Evolutionary conservation across 2,113 vertebrate genomes (phyloP), one percentile per base, ranked within the genome.

Genomic region (Hiodon tergisus): DNA sequence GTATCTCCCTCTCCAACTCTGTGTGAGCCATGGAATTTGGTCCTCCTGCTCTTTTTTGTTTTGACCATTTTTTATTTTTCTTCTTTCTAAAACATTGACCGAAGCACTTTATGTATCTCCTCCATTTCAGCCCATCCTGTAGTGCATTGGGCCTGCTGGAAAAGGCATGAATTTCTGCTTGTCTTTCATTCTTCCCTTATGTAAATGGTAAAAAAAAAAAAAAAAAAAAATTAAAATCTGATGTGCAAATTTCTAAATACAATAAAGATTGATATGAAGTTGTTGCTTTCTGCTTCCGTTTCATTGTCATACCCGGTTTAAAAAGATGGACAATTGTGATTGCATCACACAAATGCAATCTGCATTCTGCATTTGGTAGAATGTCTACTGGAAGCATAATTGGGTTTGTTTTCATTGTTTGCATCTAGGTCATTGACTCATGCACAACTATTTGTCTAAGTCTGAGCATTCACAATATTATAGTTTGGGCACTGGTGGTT

Each of bases 191-290:
- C 67, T 72, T 47, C 72, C 81, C 81, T 71, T 81, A 84, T 88
- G 86, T 88, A 86, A 88, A 88, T 88, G 87, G 81, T 86, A 61
- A 82, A 82, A 85, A 85, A 85, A 79, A 78, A 82, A 85, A 85
- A 85, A 79, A 78, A 31, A 0, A 31, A 31, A 31, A 31, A 31
- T 31, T 31, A 89, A 79, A 80, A 88, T 87, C 88, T 89, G 89
- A 91, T 87, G 86, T 85, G 88, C 91, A 88, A 83, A 91, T 93
- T 93, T 91, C 89, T 91, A 93, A 92, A 82, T 88, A 90, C 89
- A 91, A 91, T 92, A 92, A 92, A 93, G 88, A 91, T 91, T 93
- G 88, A 89, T 93, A 91, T 91, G 87, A 89, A 91, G 86, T 91
- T 89, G 71, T 62, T 59, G 53, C 46, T 57, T 16, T 55, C 17